Evolutionary conservation across 1,140 invertebrate species (phyloP).

Genomic region (Lerema accius): DNA sequence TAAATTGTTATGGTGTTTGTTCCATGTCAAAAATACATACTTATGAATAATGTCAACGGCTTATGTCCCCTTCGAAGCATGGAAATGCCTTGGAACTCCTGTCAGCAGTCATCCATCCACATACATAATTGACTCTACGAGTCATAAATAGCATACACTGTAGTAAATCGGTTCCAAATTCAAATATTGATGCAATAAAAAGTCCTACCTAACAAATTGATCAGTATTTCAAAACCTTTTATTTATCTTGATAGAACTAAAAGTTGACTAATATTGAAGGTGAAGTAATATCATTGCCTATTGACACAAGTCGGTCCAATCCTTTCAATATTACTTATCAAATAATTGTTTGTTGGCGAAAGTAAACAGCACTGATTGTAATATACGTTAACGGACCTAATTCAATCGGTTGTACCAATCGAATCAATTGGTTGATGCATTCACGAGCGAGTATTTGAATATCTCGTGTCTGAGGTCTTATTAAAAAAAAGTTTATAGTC

Average conservation of each 20-base stretch:
- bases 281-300: slow-evolving; percentile 13
- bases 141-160: too few species aligned
- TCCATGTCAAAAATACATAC: too few species aligned
- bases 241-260: neutral
- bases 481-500: too few species aligned
- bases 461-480: too few species aligned
- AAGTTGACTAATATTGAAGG: neutral
- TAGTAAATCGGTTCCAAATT: too few species aligned
- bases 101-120: too few species aligned
- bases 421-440: slow-evolving; percentile 49
- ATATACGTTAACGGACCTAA: slow-evolving; percentile 54
- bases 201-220: neutral
- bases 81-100: too few species aligned
- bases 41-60: too few species aligned
- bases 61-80: too few species aligned
- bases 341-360: slow-evolving; percentile 39
- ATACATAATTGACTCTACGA: too few species aligned
- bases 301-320: slow-evolving; percentile 5
- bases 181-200: too few species aligned
- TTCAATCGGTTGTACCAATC: slow-evolving; percentile 52
- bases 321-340: slow-evolving; percentile 31
- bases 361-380: slow-evolving; percentile 48
- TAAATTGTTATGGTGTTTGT: too few species aligned
- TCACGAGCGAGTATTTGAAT: slow-evolving; percentile 28
- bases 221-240: neutral